Evolutionary conservation across 2,888 invertebrate species (phyloP).

Genomic region (Carabus problematicus): DNA sequence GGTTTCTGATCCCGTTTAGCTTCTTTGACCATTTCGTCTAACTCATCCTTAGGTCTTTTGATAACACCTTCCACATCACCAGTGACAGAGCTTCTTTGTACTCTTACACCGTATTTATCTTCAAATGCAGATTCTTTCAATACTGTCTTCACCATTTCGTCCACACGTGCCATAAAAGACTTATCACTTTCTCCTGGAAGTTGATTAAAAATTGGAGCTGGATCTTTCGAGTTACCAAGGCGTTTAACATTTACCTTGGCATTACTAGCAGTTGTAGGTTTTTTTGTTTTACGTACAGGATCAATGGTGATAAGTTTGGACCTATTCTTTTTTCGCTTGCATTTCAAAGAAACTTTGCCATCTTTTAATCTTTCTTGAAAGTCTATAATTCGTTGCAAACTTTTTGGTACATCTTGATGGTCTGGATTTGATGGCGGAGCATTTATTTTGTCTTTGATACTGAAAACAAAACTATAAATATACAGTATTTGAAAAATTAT

Average conservation of each 20-base stretch:
- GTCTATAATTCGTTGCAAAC: constrained; percentile 70
- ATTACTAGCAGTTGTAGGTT: constrained; percentile 32
- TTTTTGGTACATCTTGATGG: constrained; percentile 77
- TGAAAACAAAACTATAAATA: constrained; percentile 55
- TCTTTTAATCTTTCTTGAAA: constrained; percentile 62
- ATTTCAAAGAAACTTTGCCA: constrained; percentile 56
- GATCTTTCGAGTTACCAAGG: constrained; percentile 57
- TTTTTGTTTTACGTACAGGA: constrained; percentile 40
- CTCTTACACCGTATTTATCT: constrained; percentile 67
- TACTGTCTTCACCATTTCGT: constrained; percentile 68
- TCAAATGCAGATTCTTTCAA: constrained; percentile 68
- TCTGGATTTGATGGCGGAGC: constrained; percentile 75
- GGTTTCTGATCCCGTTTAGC: constrained; percentile 49
- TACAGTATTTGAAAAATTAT: neutral
- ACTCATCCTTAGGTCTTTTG: constrained; percentile 64
- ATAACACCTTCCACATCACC: constrained; percentile 60
- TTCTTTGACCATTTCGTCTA: constrained; percentile 61
- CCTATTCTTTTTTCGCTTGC: constrained; percentile 44
- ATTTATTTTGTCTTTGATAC: constrained; percentile 76
- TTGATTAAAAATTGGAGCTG: constrained; percentile 65
- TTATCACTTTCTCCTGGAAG: constrained; percentile 68
- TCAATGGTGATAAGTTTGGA: constrained; percentile 44
- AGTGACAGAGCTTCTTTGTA: constrained; percentile 63
- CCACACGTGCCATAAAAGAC: constrained; percentile 71
- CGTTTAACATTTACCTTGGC: constrained; percentile 11